Evolutionary conservation across 2,888 invertebrate species (phyloP).

Genomic region (Zaprionus bogoriensis): DNA sequence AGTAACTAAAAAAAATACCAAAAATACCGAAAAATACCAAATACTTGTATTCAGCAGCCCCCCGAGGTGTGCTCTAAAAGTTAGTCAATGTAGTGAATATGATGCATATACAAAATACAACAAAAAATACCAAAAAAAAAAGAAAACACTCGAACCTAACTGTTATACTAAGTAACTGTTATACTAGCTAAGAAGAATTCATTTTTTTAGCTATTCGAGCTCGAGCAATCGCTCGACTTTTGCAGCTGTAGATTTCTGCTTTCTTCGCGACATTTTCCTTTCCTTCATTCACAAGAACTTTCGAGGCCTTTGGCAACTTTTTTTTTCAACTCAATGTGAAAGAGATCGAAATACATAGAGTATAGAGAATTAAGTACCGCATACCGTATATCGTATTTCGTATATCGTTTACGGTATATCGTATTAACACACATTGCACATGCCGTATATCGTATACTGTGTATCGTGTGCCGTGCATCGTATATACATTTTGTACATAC

Average conservation of each 20-base stretch:
- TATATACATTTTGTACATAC: too few relatives aligned
- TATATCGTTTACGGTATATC: conserved; percentile 24
- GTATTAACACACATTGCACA: conserved; percentile 25
- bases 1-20: too few relatives aligned
- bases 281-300: background rate
- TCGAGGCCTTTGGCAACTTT: too few relatives aligned
- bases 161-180: conserved; percentile 33
- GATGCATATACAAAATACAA: background rate
- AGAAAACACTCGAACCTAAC: conserved; percentile 8
- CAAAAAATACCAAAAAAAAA: background rate
- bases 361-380: too few relatives aligned
- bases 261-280: background rate
- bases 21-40: too few relatives aligned
- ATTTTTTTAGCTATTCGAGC: too few relatives aligned
- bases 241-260: conserved; percentile 29
- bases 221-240: background rate
- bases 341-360: background rate
- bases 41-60: conserved; percentile 12
- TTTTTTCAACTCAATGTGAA: too few relatives aligned
- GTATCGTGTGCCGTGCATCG: conserved; percentile 11
- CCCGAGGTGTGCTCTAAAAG: conserved; percentile 10
- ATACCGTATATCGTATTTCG: conserved; percentile 9
- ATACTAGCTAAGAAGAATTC: conserved; percentile 29
- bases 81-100: conserved; percentile 51
- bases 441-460: conserved; percentile 4